Evolutionary conservation across 2,888 invertebrate genomes (phyloP), one percentile per base, ranked within the genome.

Genomic region (Phyllotreta striolata): DNA sequence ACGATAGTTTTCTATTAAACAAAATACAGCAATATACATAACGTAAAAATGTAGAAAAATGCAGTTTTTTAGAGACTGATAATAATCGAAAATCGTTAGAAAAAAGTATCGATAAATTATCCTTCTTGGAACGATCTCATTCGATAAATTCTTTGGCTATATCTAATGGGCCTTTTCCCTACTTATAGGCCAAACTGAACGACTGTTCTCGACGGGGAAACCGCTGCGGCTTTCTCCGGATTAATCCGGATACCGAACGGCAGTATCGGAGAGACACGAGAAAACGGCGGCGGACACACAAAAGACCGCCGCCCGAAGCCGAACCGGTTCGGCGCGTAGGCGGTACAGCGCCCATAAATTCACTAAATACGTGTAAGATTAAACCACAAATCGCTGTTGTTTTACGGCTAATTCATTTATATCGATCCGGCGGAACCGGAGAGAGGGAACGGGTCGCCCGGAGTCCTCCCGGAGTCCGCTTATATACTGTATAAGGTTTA

Each of bases 331-430:
- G 74, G 58, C 58, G 62, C 51, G 73, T 70, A 69, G 80, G 80
- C 78, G 79, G 76, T 72, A 69, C 75, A 67, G 61, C 68, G 70
- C 66, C 77, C 76, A 79, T 81, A 80, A 81, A 81, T 80, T 79
- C 75, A 71, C 77, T 76, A 78, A 81, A 80, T 80, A 80, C 80
- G 81, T 79, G 79, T 78, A 79, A 81, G 80, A 81, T 81, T 81
- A 81, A 80, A 81, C 81, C 81, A 79, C 81, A 81, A 81, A 81
- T 81, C 80, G 80, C 78, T 80, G 79, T 80, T 80, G 79, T 80
- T 80, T 80, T 80, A 79, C 77, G 79, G 80, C 79, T 80, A 80
- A 80, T 81, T 81, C 80, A 80, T 81, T 80, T 80, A 80, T 80
- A 80, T 80, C 78, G 80, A 80, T 79, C 79, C 72, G 60, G 68